A percentile compares a stretch with the other conserved stretches of the same genome.
phyloP scores from a whole-genome alignment of 2,113 vertebrate genomes.

The Castor canadensis region DNA sequence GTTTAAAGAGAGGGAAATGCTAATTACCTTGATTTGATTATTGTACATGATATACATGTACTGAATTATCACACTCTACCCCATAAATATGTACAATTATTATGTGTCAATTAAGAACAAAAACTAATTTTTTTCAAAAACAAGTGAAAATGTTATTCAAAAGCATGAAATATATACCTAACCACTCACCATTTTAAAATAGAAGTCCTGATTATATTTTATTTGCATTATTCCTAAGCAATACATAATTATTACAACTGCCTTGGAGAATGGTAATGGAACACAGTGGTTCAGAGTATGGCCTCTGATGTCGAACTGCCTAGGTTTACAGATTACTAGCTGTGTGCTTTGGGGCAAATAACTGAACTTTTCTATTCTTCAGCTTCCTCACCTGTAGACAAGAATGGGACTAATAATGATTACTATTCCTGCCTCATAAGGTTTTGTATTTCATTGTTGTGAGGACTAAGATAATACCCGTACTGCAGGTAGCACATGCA shows the following conservation, averaged over 20 bases:
- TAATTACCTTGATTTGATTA: background rate
- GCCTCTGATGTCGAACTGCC: background rate
- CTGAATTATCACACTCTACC: background rate
- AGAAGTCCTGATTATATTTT: background rate
- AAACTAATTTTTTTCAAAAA: background rate
- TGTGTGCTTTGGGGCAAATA: background rate
- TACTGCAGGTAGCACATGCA: background rate
- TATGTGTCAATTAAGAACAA: background rate
- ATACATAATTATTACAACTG: background rate
- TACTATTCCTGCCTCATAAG: background rate
- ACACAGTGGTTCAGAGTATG: background rate
- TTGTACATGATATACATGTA: background rate
- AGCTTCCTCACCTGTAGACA: background rate
- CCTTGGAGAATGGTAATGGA: background rate
- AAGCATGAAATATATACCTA: background rate
- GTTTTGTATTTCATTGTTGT: background rate
- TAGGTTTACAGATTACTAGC: background rate
- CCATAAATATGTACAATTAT: background rate
- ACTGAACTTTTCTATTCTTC: background rate
- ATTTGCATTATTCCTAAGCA: constrained; percentile 1
- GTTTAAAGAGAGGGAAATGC: background rate
- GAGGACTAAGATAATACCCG: background rate
- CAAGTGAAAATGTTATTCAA: background rate
- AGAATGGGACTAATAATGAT: background rate
- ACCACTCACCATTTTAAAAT: background rate